Evolutionary conservation across 92 coral and sea anemone genomes (phyloP).

Genomic region (Palythoa heliodiscus): DNA sequence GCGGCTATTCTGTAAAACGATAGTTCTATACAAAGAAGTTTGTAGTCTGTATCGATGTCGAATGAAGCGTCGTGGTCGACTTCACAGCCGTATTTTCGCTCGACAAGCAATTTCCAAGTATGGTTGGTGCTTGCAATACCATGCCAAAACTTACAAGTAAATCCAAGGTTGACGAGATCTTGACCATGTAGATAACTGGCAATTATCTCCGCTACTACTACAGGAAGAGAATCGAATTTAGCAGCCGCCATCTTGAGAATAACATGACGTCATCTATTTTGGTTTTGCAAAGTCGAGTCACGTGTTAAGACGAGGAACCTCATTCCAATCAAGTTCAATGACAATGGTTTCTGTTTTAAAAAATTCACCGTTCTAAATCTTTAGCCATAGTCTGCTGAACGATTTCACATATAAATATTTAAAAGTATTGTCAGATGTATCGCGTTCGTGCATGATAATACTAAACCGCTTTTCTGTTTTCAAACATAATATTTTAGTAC

Average conservation of each 20-base stretch:
- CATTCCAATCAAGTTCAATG: too few relatives aligned
- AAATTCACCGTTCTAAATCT: too few relatives aligned
- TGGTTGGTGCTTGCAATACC: constrained; percentile 51
- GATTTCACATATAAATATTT: too few relatives aligned
- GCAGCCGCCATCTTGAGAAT: neutral
- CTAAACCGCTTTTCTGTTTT: too few relatives aligned
- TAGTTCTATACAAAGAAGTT: constrained; percentile 59
- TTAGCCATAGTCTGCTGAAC: too few relatives aligned
- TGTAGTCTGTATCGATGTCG: constrained; percentile 40
- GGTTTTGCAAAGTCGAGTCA: constrained; percentile 5
- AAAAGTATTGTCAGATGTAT: too few relatives aligned
- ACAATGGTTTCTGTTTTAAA: too few relatives aligned
- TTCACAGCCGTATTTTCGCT: constrained; percentile 55
- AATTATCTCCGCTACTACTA: constrained; percentile 64
- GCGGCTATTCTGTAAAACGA: constrained; percentile 59
- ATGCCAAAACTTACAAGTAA: constrained; percentile 73
- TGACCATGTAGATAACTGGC: constrained; percentile 66
- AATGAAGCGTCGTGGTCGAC: neutral
- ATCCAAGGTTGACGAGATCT: constrained; percentile 73
- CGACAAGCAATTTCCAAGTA: constrained; percentile 63
- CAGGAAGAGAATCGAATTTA: constrained; percentile 50
- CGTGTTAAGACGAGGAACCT: neutral
- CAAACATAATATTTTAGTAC: too few relatives aligned
- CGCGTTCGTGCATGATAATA: too few relatives aligned
- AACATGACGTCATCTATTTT: constrained; percentile 28